phyloP scores from a whole-genome alignment of 1,140 invertebrate species.

The Rhopalosiphum padi region DNA sequence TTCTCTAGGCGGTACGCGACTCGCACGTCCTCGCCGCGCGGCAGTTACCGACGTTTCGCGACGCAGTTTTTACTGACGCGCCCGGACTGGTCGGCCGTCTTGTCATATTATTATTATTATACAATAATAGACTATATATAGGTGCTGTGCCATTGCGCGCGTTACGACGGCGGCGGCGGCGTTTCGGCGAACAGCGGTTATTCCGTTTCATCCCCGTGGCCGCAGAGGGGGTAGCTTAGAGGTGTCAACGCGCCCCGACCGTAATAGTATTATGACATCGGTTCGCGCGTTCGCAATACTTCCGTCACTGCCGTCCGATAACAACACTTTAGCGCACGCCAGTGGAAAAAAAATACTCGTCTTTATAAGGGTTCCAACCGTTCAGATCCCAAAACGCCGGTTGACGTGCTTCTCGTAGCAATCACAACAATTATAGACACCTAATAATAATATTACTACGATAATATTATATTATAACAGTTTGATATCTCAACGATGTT shows the following conservation, averaged over 20 bases:
- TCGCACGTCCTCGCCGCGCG: too few relatives aligned
- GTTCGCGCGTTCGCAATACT: too few relatives aligned
- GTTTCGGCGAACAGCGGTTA: not conserved
- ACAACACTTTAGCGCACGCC: too few relatives aligned
- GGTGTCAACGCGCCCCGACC: not conserved
- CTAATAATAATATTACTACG: not conserved
- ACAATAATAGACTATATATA: too few relatives aligned
- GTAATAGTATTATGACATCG: not conserved
- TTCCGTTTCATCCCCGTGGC: not conserved
- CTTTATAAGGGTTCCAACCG: not conserved
- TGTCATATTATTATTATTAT: too few relatives aligned
- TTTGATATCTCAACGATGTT: not conserved
- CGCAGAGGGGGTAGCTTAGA: not conserved
- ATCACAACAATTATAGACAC: not conserved
- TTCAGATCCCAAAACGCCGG: too few relatives aligned
- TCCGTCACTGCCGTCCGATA: too few relatives aligned
- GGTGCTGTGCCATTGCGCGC: too few relatives aligned
- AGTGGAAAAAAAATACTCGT: not conserved
- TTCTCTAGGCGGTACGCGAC: not conserved
- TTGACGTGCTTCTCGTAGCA: not conserved
- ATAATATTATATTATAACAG: not conserved
- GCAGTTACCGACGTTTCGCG: too few relatives aligned
- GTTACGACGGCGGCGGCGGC: too few relatives aligned
- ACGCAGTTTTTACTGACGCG: too few relatives aligned
- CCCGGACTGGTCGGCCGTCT: too few relatives aligned